These are phyloP conservation scores for Aptenodytes patagonicus DNA, from an alignment of 2,113 vertebrate genomes.

Conservation along the genomic window DNA sequence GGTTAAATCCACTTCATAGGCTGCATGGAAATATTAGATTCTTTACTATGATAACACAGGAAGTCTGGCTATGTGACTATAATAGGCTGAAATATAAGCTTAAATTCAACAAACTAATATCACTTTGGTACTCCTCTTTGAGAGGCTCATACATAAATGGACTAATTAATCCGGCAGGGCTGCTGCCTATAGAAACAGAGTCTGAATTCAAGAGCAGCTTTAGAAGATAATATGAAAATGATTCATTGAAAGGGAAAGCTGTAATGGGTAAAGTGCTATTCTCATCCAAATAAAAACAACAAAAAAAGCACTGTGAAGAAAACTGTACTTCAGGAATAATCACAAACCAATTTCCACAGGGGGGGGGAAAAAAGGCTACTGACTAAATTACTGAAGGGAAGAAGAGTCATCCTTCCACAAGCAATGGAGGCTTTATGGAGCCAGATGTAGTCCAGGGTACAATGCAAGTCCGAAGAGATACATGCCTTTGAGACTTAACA, in stretches of 20 bases:
- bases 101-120: neutral
- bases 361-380: accelerated
- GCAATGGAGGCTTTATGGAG: neutral
- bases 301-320: neutral
- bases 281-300: neutral
- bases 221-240: neutral
- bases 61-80: neutral
- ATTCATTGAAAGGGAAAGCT: neutral
- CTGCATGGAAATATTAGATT: neutral
- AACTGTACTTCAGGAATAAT: neutral
- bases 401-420: neutral
- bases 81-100: neutral
- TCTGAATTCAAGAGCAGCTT: neutral
- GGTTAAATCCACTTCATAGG: neutral
- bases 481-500: neutral
- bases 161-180: neutral
- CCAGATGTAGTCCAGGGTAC: neutral
- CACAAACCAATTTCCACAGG: neutral
- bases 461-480: neutral
- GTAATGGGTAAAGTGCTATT: neutral
- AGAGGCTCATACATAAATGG: neutral
- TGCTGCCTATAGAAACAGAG: neutral
- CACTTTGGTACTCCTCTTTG: neutral
- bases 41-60: neutral
- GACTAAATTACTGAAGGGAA: neutral